phyloP scores from a whole-genome alignment of 2,888 invertebrate species.

The Caradrina clavipalpis region DNA sequence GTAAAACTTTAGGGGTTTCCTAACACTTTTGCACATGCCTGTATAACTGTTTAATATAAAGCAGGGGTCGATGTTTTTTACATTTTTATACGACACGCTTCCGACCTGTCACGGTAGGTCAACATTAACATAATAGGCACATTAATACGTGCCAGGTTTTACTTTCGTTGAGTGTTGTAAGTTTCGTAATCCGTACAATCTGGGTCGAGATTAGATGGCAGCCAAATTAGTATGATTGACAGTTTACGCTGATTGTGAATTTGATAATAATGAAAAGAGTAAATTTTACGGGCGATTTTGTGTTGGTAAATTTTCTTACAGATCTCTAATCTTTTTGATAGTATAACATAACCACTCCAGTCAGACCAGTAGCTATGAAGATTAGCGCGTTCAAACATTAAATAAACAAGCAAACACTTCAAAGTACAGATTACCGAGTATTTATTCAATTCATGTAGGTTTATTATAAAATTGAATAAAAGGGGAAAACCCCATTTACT shows the following conservation, averaged over 20 bases:
- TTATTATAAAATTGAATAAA: background rate
- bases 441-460: background rate
- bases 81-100: constrained; percentile 53
- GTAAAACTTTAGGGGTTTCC: background rate
- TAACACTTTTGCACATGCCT: constrained; percentile 18
- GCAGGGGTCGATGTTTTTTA: constrained; percentile 38
- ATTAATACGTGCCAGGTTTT: constrained; percentile 73
- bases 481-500: background rate
- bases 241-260: constrained; percentile 12
- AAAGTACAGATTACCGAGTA: background rate
- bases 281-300: too few relatives aligned
- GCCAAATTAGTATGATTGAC: constrained; percentile 30
- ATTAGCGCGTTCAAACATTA: too few relatives aligned
- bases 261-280: background rate
- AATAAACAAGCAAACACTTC: too few relatives aligned
- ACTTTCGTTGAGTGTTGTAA: constrained; percentile 51
- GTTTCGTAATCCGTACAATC: constrained; percentile 36
- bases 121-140: constrained; percentile 73
- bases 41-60: constrained; percentile 28
- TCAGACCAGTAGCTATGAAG: too few relatives aligned
- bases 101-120: constrained; percentile 61
- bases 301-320: too few relatives aligned
- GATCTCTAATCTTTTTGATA: too few relatives aligned
- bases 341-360: too few relatives aligned
- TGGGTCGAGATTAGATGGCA: constrained; percentile 50